These are phyloP conservation scores for Andrena bucephala DNA, from an alignment of 2,888 invertebrate genomes.

Conservation along the genomic window DNA sequence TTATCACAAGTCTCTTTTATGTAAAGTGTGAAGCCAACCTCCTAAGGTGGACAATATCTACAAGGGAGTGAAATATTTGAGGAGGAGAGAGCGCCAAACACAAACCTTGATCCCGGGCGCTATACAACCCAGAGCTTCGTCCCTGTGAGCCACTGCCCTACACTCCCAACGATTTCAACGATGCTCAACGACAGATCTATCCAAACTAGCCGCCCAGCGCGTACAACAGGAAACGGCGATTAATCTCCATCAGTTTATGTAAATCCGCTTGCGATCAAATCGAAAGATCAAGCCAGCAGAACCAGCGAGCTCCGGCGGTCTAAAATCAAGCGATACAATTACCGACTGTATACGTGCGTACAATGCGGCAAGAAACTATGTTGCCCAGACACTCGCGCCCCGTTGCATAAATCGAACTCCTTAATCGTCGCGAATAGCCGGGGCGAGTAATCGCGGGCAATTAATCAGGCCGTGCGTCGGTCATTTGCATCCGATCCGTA, in stretches of 20 bases:
- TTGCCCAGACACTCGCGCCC: not conserved
- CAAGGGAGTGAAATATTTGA: no score
- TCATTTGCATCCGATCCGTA: constrained; percentile 17
- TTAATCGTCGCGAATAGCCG: constrained; percentile 11
- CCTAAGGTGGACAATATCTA: no score
- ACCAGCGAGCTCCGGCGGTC: not conserved
- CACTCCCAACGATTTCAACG: no score
- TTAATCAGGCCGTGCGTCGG: constrained; percentile 10
- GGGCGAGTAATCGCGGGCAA: constrained; percentile 7
- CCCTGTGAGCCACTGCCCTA: no score
- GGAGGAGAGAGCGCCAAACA: no score
- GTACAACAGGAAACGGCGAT: not conserved
- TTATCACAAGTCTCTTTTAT: no score
- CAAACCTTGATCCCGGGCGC: no score
- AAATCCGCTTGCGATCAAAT: constrained; percentile 6
- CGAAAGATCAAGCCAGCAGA: not conserved
- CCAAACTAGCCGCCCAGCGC: no score
- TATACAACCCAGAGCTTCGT: no score
- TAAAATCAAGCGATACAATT: not conserved
- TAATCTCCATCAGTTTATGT: not conserved
- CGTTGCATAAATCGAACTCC: constrained; percentile 20
- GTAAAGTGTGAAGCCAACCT: no score
- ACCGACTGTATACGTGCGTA: not conserved
- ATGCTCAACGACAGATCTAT: not conserved
- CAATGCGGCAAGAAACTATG: not conserved